Evolutionary conservation across 2,797 vertebrate species (phyloP), one percentile per base, ranked within the genome.

Genomic region (Huso huso): DNA sequence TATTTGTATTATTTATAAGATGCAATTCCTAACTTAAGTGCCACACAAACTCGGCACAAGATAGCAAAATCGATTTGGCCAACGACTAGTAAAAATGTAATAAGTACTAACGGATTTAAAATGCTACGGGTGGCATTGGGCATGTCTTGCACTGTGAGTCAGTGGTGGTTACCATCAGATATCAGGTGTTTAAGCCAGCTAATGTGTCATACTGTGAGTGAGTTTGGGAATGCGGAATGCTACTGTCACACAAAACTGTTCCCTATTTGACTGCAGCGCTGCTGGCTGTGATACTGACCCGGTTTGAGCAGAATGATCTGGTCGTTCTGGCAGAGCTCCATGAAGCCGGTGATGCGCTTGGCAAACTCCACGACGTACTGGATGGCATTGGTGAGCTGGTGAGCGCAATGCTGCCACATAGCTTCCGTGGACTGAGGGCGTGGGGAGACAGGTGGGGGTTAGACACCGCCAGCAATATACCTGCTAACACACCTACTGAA

Each of bases 221-320:
- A 37, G 23, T 37, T 3, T 3, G 2, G 23, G 23, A 37, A 37
- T 37, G 23, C 23, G 23, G 23, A 37, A 37, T 37, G 4, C 23
- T 37, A 37, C 23, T 37, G 23, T 37, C 2, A 37, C 37, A 51
- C 11, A 59, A 2, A 37, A 57, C 61, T 49, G 23, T 60, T 69
- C 57, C 61, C 37, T n/a, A 62, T 18, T 18, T 52, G n/a, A 48
- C 13, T 53, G 6, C 37, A 64, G 62, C 6, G 50, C 48, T 51
- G 53, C 18, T 7, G 12, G 49, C 7, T 65, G 12, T 0, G 23
- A 60, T 77, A 82, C 86, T 87, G 76, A 94, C 94, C 94, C 84
- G 93, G 92, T 93, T 96, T 96, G 72, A 96, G 93, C 66, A 96
- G 93, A 74, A 95, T 92, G 75, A 96, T 96, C 82, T 96, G 94